Conservation (phyloP, 2,113 vertebrate species). For the Sinocyclocheilus grahami region DNA sequence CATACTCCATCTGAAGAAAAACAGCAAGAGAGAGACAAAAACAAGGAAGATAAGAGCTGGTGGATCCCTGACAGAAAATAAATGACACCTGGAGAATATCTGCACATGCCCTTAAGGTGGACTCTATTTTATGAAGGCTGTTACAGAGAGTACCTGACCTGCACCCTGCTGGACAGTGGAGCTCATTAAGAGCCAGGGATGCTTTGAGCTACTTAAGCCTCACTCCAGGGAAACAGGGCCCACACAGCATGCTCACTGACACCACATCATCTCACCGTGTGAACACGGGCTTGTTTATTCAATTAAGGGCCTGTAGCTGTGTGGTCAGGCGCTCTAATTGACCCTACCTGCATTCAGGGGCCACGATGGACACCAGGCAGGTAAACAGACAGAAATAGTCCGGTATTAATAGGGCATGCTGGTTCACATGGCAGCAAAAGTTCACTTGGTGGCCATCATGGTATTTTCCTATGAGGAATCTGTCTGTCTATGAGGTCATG, state of each 20-base stretch:
- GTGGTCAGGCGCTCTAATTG: constrained; percentile 68
- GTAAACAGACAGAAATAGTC: constrained; percentile 59
- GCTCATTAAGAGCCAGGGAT: constrained; percentile 33
- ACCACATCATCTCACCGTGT: constrained; percentile 64
- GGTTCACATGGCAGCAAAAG: constrained; percentile 4
- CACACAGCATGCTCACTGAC: constrained; percentile 59
- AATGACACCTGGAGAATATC: constrained; percentile 16
- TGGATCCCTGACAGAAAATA: constrained; percentile 40
- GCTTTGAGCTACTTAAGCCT: constrained; percentile 8
- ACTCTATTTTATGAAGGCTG: background rate
- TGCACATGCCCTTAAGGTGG: constrained; percentile 1
- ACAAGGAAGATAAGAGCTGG: background rate
- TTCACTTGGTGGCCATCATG: background rate
- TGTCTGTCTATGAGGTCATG: background rate
- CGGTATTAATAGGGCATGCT: background rate
- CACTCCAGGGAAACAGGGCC: constrained; percentile 23
- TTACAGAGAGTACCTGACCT: constrained; percentile 19
- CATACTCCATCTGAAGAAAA: constrained; percentile 48
- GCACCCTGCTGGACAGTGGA: background rate
- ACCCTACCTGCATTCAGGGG: constrained; percentile 70
- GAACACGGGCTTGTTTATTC: constrained; percentile 72
- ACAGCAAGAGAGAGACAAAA: constrained; percentile 43
- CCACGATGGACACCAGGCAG: constrained; percentile 36
- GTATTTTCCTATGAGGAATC: background rate
- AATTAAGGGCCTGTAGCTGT: constrained; percentile 60